These are phyloP conservation scores for Odontamblyopus rebecca DNA, from an alignment of 2,797 vertebrate species.

Conservation along the genomic window DNA sequence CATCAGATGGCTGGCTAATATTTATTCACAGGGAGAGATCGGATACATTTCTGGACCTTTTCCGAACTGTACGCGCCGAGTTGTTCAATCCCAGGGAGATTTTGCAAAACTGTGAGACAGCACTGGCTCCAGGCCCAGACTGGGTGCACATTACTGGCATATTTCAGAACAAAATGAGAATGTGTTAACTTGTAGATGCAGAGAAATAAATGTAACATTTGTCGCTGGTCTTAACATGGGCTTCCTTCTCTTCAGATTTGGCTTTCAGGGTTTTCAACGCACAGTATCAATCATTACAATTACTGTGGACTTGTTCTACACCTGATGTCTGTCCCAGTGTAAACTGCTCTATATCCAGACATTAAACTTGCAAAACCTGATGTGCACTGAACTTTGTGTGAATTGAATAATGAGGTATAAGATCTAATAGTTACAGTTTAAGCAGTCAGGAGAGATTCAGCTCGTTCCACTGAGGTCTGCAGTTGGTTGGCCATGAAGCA, in stretches of 20 bases:
- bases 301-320: background rate
- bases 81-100: slow-evolving; percentile 38
- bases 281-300: background rate
- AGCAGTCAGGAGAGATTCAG: background rate
- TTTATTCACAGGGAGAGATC: slow-evolving; percentile 55
- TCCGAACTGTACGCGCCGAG: slow-evolving; percentile 32
- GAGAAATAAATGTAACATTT: slow-evolving; percentile 9
- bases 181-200: slow-evolving; percentile 8
- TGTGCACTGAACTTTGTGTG: background rate
- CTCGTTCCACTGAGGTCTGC: background rate
- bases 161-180: slow-evolving; percentile 18
- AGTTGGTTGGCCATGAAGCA: background rate
- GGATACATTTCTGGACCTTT: slow-evolving; percentile 51
- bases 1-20: slow-evolving; percentile 44
- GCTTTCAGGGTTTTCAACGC: background rate
- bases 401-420: background rate
- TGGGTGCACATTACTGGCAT: slow-evolving; percentile 9
- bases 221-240: background rate
- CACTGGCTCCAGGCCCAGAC: slow-evolving; percentile 30
- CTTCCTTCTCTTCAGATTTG: background rate
- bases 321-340: background rate
- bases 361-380: no score
- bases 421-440: background rate
- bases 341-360: background rate
- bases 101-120: slow-evolving; percentile 33